Conservation (phyloP, 2,797 vertebrate species). For the Sitta carolinensis region DNA sequence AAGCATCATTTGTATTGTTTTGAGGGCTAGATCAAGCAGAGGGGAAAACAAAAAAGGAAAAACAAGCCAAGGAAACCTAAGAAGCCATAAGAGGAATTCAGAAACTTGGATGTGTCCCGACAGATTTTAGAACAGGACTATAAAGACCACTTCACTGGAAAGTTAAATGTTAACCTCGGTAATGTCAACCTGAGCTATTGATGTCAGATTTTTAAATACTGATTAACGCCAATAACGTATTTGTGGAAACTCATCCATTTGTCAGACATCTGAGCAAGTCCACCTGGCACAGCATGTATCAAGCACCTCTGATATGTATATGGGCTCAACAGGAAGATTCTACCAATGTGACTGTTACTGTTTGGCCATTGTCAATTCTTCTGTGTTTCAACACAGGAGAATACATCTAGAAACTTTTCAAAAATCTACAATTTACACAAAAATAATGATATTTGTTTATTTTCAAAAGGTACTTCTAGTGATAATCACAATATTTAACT, state of each 20-base stretch:
- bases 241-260: neutral
- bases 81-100: neutral
- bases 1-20: neutral
- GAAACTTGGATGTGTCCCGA: neutral
- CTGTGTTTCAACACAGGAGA: neutral
- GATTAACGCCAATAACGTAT: neutral
- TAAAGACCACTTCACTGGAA: neutral
- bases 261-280: neutral
- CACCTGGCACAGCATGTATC: neutral
- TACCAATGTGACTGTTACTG: neutral
- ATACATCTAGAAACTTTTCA: neutral
- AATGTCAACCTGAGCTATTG: neutral
- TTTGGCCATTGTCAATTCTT: neutral
- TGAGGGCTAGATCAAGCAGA: neutral
- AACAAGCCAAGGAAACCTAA: neutral
- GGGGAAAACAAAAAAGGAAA: accelerated
- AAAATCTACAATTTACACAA: neutral
- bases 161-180: neutral
- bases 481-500: neutral
- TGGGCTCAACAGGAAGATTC: neutral
- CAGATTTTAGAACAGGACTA: neutral
- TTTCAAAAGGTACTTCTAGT: neutral
- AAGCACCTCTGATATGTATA: neutral
- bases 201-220: neutral
- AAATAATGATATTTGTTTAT: neutral